Base-by-base conservation (phyloP, 2,797 vertebrate species). In the Crocidura indochinensis region DNA sequence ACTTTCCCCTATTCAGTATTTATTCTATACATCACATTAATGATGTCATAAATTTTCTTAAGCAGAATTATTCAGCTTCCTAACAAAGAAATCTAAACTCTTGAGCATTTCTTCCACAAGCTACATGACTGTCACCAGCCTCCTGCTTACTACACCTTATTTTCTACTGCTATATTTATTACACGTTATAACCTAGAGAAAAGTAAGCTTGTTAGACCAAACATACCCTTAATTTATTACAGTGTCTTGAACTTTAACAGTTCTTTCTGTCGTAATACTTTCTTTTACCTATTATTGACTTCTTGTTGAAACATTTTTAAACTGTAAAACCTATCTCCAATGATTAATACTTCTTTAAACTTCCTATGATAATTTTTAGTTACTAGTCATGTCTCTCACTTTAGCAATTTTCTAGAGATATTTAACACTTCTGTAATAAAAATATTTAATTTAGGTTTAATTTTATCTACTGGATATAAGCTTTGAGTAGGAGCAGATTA, bases 281-380 rank as follows among this genome's bases (percentile, higher is more conserved):
- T 6, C 51, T 22, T 75, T 74, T 11, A 65, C 27, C 44, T 87
- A 8, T 49, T 24, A 15, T 11, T 77, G 9, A 44, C 26, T 75
- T 15, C 53, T 72, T 75, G 78, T 72, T 38, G 49, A 90, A 74
- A 76, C 44, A 24, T 81, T 81, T 92, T 78, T 31, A 82, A 92
- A 78, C 47, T 56, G 27, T 68, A 78, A 88, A 81, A 69, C 9
- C 38, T 8, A 78, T 46, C 44, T 78, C 22, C 72, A 71, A 27
- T 86, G 47, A 75, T 78, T 85, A 91, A 71, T 88, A 84, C 29
- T 71, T 51, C 29, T 71, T 51, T 75, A 79, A 72, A 60, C 22
- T 47, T 89, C 79, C 62, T 19, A n/a, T 67, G 29, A 80, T 47
- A 86, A 79, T 77, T 46, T 76, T 44, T 47, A 79, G 71, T 69